Evolutionary conservation across 2,113 vertebrate species (phyloP), one percentile per base, ranked within the genome.

Genomic region (Neodontobutis hainanensis): DNA sequence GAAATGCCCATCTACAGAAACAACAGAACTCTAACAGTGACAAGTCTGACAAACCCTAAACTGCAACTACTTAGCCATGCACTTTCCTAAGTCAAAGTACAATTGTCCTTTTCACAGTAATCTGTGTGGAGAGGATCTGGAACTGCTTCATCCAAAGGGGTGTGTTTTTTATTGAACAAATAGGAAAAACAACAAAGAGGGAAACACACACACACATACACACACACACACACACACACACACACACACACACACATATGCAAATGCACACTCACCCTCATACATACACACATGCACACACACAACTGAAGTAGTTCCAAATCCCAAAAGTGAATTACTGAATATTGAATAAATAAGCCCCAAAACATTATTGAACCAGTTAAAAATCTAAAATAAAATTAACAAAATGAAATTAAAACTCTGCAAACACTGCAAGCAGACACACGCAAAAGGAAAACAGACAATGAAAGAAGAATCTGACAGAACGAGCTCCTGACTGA

Each of bases 51-150:
- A 98, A 95, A 94, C 96, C 97, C 97, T 98, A 99, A 98, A 95
- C 96, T 98, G 96, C 96, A 98, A 98, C 97, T 98, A 97, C 93
- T 99, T 96, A 94, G 92, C 93, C 96, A 97, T 98, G 97, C 97
- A 98, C 94, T 91, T 74, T 73, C 68, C 75, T 81, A 78, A 63
- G 58, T 83, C 64, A 86, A 52, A 76, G 47, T 77, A 40, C 78
- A 79, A 73, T 74, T 70, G 75, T 61, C 69, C 61, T 78, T 75
- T 14, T 50, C 27, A 79, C 75, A 56, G 80, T 84, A 65, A 51
- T 61, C 55, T 48, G 58, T 56, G 36, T 81, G 50, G 81, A 73
- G 15, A 57, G 69, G 71, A 87, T 91, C 81, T 88, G 90, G 94
- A 96, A 94, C 94, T 91, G 91, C 94, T 94, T 94, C 94, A 93